phyloP scores from a whole-genome alignment of 2,888 invertebrate genomes.

The Dryococelus australis region DNA sequence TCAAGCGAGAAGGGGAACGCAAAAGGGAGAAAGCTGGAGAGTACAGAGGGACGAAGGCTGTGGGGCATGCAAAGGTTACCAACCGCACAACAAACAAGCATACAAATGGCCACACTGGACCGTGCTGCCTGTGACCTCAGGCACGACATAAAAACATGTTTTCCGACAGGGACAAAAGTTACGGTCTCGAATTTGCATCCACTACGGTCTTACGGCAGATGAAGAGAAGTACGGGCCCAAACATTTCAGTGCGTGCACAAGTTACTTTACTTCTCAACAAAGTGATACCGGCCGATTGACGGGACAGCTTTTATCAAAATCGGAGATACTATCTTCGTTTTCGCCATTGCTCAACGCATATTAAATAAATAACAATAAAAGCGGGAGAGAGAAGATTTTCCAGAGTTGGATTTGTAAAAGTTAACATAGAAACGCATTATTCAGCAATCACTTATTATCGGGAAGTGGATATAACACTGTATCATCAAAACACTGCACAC shows the following conservation, averaged over 20 bases:
- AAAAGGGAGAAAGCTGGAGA: slow-evolving; percentile 18
- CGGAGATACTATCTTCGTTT: too few relatives aligned
- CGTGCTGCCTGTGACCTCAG: neutral
- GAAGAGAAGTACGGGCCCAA: neutral
- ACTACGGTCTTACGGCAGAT: neutral
- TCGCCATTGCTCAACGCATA: too few relatives aligned
- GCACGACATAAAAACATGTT: neutral
- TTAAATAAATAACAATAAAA: too few relatives aligned
- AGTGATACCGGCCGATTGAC: too few relatives aligned
- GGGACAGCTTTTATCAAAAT: too few relatives aligned
- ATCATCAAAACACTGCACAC: too few relatives aligned
- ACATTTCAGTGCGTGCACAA: neutral
- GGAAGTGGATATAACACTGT: too few relatives aligned
- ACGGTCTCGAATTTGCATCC: neutral
- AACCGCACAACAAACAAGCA: slow-evolving; percentile 39
- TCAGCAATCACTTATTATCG: too few relatives aligned
- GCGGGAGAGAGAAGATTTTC: too few relatives aligned
- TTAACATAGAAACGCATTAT: too few relatives aligned
- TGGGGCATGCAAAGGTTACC: slow-evolving; percentile 44
- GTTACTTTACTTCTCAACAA: neutral
- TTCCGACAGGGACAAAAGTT: neutral
- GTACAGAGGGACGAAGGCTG: slow-evolving; percentile 35
- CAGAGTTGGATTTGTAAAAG: too few relatives aligned
- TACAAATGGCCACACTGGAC: neutral
- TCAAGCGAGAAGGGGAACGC: neutral